Evolutionary conservation across 2,797 vertebrate species (phyloP).

Genomic region (Pangasius larnaudii): DNA sequence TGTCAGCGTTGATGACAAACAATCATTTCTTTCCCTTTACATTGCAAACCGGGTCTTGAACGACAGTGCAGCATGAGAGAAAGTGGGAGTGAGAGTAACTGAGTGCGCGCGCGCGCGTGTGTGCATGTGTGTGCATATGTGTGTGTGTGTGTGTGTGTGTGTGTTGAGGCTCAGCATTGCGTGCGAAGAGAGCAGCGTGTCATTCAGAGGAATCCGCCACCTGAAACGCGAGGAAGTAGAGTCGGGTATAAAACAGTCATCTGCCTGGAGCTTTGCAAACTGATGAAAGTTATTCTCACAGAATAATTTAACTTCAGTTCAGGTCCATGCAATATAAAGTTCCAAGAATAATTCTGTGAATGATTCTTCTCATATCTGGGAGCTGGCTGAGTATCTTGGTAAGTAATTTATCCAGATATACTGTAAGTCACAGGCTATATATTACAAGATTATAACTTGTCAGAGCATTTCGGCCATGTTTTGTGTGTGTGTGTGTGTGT

Average conservation of each 20-base stretch:
- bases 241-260: slow-evolving; percentile 84
- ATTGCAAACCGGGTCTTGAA: too few relatives aligned
- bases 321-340: slow-evolving; percentile 12
- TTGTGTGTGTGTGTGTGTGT: neutral
- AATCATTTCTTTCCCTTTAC: neutral
- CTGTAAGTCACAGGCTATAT: neutral
- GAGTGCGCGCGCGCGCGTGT: neutral
- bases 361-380: slow-evolving; percentile 66
- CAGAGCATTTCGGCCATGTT: neutral
- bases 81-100: neutral
- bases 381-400: slow-evolving; percentile 66
- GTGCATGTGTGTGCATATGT: neutral
- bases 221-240: slow-evolving; percentile 84
- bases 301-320: slow-evolving; percentile 63
- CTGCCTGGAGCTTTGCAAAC: slow-evolving; percentile 74
- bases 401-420: slow-evolving; percentile 53
- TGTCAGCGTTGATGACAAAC: neutral
- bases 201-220: slow-evolving; percentile 85
- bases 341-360: slow-evolving; percentile 15
- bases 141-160: neutral
- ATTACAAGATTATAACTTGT: neutral
- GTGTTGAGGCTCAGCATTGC: slow-evolving; percentile 80
- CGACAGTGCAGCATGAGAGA: neutral
- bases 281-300: slow-evolving; percentile 68
- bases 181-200: slow-evolving; percentile 86